phyloP scores from a whole-genome alignment of 1,140 invertebrate species.

The Lamellibrachia luymesi region DNA sequence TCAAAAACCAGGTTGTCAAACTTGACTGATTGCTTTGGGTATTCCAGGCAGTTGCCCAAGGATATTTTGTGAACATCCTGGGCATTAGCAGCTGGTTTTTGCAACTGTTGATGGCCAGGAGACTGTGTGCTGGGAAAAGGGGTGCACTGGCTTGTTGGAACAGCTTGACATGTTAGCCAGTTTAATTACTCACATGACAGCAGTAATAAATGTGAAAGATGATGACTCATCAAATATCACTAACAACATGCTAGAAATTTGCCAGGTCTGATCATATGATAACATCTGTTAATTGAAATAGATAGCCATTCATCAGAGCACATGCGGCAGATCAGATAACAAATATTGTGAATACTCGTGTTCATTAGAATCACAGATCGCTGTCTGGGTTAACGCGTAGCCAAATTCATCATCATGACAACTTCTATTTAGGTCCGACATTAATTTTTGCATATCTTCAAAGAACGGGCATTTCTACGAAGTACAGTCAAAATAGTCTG shows the following conservation, averaged over 20 bases:
- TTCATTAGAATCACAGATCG: background rate
- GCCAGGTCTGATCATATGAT: background rate
- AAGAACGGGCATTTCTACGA: background rate
- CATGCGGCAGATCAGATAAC: background rate
- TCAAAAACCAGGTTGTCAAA: background rate
- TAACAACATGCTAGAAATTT: slow-evolving; percentile 1
- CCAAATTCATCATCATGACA: background rate
- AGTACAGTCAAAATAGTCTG: background rate
- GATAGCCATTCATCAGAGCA: slow-evolving; percentile 1
- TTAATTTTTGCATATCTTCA: background rate
- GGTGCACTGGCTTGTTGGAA: background rate
- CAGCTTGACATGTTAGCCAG: background rate
- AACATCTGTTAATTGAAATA: slow-evolving; percentile 6
- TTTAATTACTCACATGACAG: background rate
- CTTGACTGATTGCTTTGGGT: background rate
- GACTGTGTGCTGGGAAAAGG: background rate
- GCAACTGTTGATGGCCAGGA: background rate
- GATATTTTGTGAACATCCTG: background rate
- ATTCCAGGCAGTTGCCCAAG: background rate
- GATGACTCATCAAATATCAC: background rate
- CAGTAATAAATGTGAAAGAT: background rate
- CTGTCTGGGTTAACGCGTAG: background rate
- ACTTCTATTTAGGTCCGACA: background rate
- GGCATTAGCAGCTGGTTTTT: background rate
- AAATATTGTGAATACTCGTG: slow-evolving; percentile 5